These are phyloP conservation scores for Sorex araneus DNA, from an alignment of 2,113 vertebrate species.

Conservation along the genomic window DNA sequence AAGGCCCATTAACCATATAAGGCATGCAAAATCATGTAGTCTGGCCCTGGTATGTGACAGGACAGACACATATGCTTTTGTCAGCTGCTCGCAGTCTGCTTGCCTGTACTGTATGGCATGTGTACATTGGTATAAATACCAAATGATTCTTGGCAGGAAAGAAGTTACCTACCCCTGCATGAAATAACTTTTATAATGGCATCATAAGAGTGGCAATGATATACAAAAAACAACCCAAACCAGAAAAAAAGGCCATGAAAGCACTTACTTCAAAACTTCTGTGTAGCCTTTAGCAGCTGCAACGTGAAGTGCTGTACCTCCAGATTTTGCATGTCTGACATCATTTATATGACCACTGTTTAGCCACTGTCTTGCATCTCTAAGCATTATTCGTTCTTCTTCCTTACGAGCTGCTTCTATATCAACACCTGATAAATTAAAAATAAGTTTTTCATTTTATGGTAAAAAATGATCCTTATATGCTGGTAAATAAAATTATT, in stretches of 20 bases:
- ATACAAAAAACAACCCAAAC: conserved; percentile 69
- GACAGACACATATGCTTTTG: no score
- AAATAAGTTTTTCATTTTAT: conserved; percentile 55
- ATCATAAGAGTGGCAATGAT: conserved; percentile 17
- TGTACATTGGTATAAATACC: no score
- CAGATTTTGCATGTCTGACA: conserved; percentile 96
- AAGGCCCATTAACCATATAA: no score
- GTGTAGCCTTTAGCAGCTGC: conserved; percentile 98
- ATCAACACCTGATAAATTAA: conserved; percentile 93
- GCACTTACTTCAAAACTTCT: conserved; percentile 99
- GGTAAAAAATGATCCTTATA: conserved; percentile 27
- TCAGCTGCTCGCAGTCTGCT: no score
- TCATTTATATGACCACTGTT: conserved; percentile 98
- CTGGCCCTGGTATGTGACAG: no score
- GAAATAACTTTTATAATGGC: conserved; percentile 25
- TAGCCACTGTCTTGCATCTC: conserved; percentile 98
- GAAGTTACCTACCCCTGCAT: background rate
- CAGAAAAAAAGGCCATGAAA: conserved; percentile 41
- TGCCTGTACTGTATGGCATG: no score
- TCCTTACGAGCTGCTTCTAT: conserved; percentile 98
- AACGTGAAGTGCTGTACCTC: conserved; percentile 98
- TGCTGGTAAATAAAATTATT: conserved; percentile 53
- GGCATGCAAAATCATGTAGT: no score
- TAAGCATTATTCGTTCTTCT: conserved; percentile 97
- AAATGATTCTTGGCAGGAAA: no score